Evolutionary conservation across 2,888 invertebrate genomes (phyloP).

Genomic region (Amphimallon solstitiale): DNA sequence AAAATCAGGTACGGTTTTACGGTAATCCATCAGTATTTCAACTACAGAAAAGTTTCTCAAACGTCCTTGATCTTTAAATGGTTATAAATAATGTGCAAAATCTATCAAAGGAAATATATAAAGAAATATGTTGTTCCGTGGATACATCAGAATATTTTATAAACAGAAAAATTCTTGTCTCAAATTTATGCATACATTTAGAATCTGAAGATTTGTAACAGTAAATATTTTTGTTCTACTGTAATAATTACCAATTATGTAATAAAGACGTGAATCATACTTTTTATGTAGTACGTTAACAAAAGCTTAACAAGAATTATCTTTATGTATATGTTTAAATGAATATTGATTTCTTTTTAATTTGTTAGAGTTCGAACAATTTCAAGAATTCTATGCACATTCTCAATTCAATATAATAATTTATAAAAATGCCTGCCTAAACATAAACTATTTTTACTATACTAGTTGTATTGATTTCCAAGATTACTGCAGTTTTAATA

Average conservation of each 20-base stretch:
- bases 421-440: too few species aligned
- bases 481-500: too few species aligned
- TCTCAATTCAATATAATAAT: too few species aligned
- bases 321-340: too few species aligned
- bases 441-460: too few species aligned
- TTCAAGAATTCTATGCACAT: too few species aligned
- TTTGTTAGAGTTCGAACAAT: too few species aligned
- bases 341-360: too few species aligned
- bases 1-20: slow-evolving; percentile 31
- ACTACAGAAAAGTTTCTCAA: slow-evolving; percentile 20
- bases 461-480: too few species aligned
- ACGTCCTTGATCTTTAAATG: slow-evolving; percentile 32
- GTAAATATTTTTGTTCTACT: slow-evolving; percentile 2
- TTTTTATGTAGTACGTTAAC: not conserved
- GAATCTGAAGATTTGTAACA: not conserved
- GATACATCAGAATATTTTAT: too few species aligned
- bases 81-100: slow-evolving; percentile 23
- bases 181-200: not conserved
- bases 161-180: not conserved
- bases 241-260: slow-evolving; percentile 6
- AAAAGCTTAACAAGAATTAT: not conserved
- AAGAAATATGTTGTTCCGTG: not conserved
- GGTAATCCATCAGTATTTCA: slow-evolving; percentile 3
- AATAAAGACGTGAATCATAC: slow-evolving; percentile 2
- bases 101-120: not conserved